A percentile compares a stretch with the other conserved stretches of the same genome.
These are phyloP conservation scores for Falco punctatus DNA, from an alignment of 2,113 vertebrate genomes.

Conservation along the genomic window DNA sequence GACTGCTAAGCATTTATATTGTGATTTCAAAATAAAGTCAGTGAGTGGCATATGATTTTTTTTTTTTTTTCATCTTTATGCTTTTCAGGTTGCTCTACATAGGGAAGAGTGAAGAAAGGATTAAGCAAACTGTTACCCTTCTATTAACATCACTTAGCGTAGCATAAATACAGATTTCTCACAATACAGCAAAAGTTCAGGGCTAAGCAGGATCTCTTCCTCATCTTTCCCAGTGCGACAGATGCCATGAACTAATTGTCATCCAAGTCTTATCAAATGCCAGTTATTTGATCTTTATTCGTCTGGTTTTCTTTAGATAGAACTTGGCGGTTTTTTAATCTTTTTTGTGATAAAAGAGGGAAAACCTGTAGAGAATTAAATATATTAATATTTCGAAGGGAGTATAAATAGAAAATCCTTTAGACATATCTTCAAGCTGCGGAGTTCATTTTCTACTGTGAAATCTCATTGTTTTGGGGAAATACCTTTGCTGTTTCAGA, in stretches of 20 bases:
- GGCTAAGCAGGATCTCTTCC: not conserved
- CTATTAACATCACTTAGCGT: not conserved
- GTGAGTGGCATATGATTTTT: not conserved
- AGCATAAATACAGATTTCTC: not conserved
- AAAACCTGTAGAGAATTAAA: not conserved
- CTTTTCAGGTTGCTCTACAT: not conserved
- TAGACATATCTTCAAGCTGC: not conserved
- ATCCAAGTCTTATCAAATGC: not conserved
- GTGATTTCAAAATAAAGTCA: not conserved
- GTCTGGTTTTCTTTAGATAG: not conserved
- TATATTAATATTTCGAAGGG: not conserved
- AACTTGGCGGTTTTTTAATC: not conserved
- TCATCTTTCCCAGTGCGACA: not conserved
- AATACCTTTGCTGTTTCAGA: not conserved
- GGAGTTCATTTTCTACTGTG: not conserved
- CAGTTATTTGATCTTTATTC: not conserved
- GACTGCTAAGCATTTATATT: not conserved
- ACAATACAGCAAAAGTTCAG: not conserved
- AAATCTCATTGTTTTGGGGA: not conserved
- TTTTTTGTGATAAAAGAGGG: not conserved
- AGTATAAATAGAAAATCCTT: not conserved
- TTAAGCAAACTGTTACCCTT: not conserved
- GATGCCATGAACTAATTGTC: not conserved
- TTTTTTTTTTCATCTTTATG: not conserved
- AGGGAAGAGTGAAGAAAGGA: not conserved